Conservation (phyloP, 2,797 vertebrate genomes). For the Glyptemys insculpta region DNA sequence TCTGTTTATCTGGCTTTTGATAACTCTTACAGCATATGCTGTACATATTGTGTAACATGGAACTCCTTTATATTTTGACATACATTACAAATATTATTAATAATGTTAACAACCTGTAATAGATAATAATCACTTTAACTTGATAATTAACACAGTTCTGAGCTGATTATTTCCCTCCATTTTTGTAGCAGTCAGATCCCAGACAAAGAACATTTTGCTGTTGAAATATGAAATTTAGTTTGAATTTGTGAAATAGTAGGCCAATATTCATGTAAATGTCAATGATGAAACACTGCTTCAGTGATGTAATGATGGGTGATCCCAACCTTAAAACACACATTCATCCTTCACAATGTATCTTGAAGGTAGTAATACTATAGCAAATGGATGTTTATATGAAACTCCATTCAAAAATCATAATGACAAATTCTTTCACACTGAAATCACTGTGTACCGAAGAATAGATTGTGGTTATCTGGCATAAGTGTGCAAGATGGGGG, state of each 20-base stretch:
- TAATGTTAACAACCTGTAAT: constrained; percentile 25
- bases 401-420: neutral
- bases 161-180: constrained; percentile 45
- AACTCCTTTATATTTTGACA: neutral
- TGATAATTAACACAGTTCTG: constrained; percentile 39
- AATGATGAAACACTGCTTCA: neutral
- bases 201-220: constrained; percentile 6
- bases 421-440: neutral
- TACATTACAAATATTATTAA: constrained; percentile 42
- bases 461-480: neutral
- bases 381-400: neutral
- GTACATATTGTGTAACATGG: neutral
- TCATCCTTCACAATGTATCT: neutral
- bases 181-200: constrained; percentile 25
- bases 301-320: neutral
- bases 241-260: neutral
- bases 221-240: neutral
- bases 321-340: neutral
- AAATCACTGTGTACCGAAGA: neutral
- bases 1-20: constrained; percentile 15
- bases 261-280: neutral
- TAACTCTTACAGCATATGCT: neutral
- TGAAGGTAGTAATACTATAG: neutral
- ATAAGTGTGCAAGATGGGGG: neutral
- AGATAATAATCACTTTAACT: constrained; percentile 56